phyloP scores from a whole-genome alignment of 2,888 invertebrate genomes.

The Harpalus rubripes region DNA sequence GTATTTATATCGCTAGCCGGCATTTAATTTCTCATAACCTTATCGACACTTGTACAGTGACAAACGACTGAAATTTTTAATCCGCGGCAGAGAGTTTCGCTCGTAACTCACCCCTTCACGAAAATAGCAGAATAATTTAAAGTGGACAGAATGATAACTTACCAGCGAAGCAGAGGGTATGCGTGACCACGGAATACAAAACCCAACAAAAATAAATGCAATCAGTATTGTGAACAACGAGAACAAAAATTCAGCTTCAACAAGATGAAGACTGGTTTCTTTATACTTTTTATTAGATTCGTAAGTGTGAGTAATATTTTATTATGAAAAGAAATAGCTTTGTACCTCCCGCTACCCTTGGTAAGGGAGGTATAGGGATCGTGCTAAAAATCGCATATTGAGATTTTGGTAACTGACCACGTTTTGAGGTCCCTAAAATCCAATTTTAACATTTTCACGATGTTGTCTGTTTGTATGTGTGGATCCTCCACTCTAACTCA shows the following conservation, averaged over 20 bases:
- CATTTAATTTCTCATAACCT: constrained; percentile 22
- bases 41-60: constrained; percentile 32
- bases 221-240: constrained; percentile 13
- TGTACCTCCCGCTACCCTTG: no score
- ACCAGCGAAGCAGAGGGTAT: constrained; percentile 3
- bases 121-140: constrained; percentile 56
- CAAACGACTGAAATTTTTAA: constrained; percentile 39
- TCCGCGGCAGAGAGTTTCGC: constrained; percentile 17
- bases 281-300: no score
- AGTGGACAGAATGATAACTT: constrained; percentile 52
- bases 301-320: no score
- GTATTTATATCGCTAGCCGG: background rate
- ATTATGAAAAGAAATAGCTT: no score
- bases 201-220: constrained; percentile 32
- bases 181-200: constrained; percentile 9
- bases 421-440: no score
- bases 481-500: no score
- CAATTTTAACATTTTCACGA: no score
- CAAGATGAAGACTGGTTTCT: background rate
- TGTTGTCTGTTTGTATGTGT: no score
- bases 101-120: constrained; percentile 35
- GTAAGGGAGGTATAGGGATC: no score
- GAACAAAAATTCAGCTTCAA: background rate
- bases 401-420: no score
- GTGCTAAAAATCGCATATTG: no score